Conservation (phyloP, 2,113 vertebrate species). For the Melanerpes aurifrons region DNA sequence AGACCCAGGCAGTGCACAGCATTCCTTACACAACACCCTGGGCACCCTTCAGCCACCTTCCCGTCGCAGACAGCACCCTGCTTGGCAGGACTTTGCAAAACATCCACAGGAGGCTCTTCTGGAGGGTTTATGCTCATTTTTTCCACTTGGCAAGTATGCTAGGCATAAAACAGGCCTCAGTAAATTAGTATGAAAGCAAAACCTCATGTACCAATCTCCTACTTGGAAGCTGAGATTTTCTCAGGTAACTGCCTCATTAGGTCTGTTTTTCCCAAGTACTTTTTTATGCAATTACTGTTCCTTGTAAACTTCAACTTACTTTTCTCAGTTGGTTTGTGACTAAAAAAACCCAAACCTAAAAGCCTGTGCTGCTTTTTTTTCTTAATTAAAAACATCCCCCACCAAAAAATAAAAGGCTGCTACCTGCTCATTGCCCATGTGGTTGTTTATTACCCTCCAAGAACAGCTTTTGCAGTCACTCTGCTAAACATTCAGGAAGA, state of each 20-base stretch:
- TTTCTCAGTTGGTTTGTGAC: background rate
- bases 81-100: constrained; percentile 22
- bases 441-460: background rate
- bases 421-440: background rate
- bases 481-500: background rate
- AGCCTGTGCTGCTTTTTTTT: background rate
- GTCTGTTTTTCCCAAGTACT: background rate
- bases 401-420: background rate
- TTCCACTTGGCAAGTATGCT: constrained; percentile 4
- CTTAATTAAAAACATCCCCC: background rate
- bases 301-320: background rate
- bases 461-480: background rate
- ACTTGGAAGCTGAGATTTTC: background rate
- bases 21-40: background rate
- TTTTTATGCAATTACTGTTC: background rate
- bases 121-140: constrained; percentile 24
- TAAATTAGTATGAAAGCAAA: constrained; percentile 18
- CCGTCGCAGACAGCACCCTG: background rate
- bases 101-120: background rate
- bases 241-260: background rate
- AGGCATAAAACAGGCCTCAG: constrained; percentile 12
- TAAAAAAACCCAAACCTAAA: background rate
- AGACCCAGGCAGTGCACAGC: background rate
- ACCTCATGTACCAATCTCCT: background rate
- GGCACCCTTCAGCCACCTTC: background rate